Conservation (phyloP, 2,113 vertebrate species). For the Zosterops pallidus region DNA sequence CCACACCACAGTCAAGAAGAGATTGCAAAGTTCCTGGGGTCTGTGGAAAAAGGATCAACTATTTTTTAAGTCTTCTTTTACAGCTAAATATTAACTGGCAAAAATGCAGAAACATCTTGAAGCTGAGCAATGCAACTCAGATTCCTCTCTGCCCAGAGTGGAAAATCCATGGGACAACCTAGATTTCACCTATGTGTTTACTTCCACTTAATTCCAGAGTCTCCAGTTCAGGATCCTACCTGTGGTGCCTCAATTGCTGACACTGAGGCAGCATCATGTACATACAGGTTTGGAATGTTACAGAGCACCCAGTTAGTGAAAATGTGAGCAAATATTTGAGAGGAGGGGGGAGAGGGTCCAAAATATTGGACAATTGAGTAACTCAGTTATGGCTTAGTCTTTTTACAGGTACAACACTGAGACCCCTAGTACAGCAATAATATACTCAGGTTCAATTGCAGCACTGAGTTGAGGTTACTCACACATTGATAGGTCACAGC, state of each 20-base stretch:
- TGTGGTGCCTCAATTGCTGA: not conserved
- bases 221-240: not conserved
- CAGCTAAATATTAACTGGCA: not conserved
- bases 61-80: not conserved
- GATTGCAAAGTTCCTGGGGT: not conserved
- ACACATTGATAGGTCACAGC: not conserved
- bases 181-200: rapidly evolving
- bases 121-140: not conserved
- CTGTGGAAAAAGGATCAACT: not conserved
- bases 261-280: not conserved
- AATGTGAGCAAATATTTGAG: not conserved
- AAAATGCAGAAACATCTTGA: not conserved
- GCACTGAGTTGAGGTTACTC: not conserved
- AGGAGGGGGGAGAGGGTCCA: rapidly evolving
- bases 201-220: not conserved
- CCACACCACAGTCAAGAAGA: not conserved
- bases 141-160: not conserved
- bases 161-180: not conserved
- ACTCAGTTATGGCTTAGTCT: not conserved
- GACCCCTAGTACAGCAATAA: not conserved
- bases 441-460: not conserved
- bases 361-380: not conserved
- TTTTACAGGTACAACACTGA: not conserved
- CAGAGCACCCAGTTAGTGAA: not conserved
- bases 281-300: not conserved